phyloP scores from a whole-genome alignment of 2,797 vertebrate species.

The Bufotes viridis region DNA sequence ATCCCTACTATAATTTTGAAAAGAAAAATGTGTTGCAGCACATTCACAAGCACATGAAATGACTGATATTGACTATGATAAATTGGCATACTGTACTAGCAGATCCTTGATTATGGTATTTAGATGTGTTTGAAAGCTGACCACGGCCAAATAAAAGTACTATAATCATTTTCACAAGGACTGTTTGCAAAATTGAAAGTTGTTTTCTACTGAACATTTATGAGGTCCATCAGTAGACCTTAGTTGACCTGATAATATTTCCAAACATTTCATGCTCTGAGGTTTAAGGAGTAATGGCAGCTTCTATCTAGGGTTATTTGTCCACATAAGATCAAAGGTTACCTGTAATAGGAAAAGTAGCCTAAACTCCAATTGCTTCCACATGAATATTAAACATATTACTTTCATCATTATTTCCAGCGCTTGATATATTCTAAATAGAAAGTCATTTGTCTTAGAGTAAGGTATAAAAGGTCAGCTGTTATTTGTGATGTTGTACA shows the following conservation, averaged over 20 bases:
- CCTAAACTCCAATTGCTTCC: not conserved
- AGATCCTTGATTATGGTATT: too few species aligned
- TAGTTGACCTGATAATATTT: not conserved
- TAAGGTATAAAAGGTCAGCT: not conserved
- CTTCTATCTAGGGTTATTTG: not conserved
- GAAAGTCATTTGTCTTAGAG: conserved; percentile 2
- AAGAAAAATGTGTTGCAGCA: too few species aligned
- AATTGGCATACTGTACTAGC: too few species aligned
- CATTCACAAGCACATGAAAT: too few species aligned
- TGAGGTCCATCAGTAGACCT: not conserved
- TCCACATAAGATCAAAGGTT: not conserved
- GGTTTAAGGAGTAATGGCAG: not conserved
- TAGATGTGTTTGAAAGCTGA: too few species aligned
- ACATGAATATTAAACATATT: not conserved
- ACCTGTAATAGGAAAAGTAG: not conserved
- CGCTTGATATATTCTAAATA: not conserved
- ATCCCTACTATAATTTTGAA: too few species aligned
- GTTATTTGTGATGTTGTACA: conserved; percentile 14
- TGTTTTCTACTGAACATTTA: not conserved
- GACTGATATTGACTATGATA: too few species aligned
- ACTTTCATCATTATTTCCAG: not conserved
- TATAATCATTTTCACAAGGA: too few species aligned
- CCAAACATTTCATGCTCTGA: not conserved
- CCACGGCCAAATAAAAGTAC: not conserved
- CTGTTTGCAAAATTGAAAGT: not conserved